Conservation (phyloP, 2,113 vertebrate genomes). For the Tinamus guttatus region DNA sequence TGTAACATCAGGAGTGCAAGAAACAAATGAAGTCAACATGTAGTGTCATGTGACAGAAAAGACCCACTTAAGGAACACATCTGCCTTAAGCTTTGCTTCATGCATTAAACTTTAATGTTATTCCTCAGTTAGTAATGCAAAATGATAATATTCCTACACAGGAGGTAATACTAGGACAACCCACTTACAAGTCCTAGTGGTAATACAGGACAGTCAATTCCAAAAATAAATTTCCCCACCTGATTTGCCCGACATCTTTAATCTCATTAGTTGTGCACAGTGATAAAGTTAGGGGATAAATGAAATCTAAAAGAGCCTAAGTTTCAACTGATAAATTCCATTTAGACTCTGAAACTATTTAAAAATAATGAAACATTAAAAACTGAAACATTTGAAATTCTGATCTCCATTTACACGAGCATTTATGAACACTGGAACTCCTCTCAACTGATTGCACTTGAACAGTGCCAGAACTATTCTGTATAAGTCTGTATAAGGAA, state of each 20-base stretch:
- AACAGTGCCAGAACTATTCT: background rate
- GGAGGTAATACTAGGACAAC: slow-evolving; percentile 23
- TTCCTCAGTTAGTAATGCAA: background rate
- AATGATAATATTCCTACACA: background rate
- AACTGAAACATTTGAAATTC: background rate
- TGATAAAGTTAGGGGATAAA: slow-evolving; percentile 11
- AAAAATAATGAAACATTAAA: background rate
- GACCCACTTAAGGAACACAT: background rate
- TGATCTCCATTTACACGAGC: background rate
- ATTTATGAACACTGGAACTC: background rate
- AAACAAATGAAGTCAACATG: background rate
- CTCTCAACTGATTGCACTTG: background rate
- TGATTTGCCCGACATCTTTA: slow-evolving; percentile 60
- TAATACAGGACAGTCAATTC: slow-evolving; percentile 10
- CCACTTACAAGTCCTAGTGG: background rate
- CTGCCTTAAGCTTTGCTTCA: background rate
- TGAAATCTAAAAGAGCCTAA: background rate
- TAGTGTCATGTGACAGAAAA: background rate
- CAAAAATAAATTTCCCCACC: slow-evolving; percentile 38
- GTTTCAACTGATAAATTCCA: background rate
- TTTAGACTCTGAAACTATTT: background rate
- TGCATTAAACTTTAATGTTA: background rate
- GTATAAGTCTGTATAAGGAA: background rate
- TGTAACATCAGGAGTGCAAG: background rate
- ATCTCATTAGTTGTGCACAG: slow-evolving; percentile 52